phyloP scores from a whole-genome alignment of 2,113 vertebrate genomes.

The Solea senegalensis region DNA sequence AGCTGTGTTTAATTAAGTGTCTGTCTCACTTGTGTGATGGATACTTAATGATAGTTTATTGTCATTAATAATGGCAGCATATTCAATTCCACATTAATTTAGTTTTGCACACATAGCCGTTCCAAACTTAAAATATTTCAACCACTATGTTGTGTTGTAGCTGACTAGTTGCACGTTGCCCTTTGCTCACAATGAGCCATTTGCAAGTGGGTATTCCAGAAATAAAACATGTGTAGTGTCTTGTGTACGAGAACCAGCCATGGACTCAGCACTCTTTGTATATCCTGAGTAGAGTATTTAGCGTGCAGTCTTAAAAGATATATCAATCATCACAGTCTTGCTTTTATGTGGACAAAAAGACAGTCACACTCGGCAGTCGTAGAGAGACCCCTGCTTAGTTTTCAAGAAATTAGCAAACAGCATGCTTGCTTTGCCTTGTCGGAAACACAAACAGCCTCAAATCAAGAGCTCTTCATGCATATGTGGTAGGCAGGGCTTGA shows the following conservation, averaged over 20 bases:
- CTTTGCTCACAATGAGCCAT: not conserved
- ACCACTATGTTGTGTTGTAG: no score
- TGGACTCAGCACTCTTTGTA: conserved; percentile 14
- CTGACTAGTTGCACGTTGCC: no score
- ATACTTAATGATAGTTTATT: no score
- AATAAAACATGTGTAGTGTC: not conserved
- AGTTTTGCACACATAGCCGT: no score
- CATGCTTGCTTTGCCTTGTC: conserved; percentile 18
- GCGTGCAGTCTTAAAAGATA: not conserved
- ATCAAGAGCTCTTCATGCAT: conserved; percentile 42
- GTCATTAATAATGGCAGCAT: no score
- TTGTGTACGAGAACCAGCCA: not conserved
- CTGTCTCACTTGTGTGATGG: no score
- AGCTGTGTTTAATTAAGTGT: no score
- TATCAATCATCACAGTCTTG: not conserved
- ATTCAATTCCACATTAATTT: no score
- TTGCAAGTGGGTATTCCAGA: not conserved
- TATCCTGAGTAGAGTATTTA: conserved; percentile 7
- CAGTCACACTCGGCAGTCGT: conserved; percentile 3
- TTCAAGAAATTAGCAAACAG: conserved; percentile 17
- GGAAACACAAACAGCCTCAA: conserved; percentile 21
- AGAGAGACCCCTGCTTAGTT: not conserved
- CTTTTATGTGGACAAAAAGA: conserved; percentile 23
- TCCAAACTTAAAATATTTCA: no score
- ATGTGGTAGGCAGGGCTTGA: conserved; percentile 6